phyloP scores from a whole-genome alignment of 2,888 invertebrate genomes.

The Mystacides longicornis region DNA sequence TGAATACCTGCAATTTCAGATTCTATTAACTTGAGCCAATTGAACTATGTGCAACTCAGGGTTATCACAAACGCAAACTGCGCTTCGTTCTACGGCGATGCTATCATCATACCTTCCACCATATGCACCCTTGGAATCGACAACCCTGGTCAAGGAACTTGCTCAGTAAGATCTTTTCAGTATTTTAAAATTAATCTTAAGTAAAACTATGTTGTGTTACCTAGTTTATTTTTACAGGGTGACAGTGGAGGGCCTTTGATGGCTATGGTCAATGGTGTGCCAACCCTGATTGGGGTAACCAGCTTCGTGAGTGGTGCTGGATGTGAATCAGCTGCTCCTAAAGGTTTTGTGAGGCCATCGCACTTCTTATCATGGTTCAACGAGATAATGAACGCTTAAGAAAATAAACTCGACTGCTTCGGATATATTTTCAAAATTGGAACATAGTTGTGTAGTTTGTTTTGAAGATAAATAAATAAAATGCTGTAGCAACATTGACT shows the following conservation, averaged over 20 bases:
- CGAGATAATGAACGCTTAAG: neutral
- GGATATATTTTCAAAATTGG: too few relatives aligned
- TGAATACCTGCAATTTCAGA: too few relatives aligned
- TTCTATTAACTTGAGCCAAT: too few relatives aligned
- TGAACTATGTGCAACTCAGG: neutral
- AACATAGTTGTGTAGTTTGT: too few relatives aligned
- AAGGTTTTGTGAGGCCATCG: neutral
- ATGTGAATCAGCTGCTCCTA: neutral
- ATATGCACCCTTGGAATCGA: neutral
- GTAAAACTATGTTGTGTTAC: neutral
- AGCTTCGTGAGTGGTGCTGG: neutral
- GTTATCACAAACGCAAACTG: neutral
- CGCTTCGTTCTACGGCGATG: neutral
- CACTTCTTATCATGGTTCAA: neutral
- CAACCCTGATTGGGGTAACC: neutral
- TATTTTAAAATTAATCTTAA: neutral
- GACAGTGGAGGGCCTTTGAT: neutral
- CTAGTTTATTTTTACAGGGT: neutral
- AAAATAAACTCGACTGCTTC: too few relatives aligned
- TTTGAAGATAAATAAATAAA: too few relatives aligned
- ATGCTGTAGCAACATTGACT: too few relatives aligned
- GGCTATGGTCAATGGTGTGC: neutral
- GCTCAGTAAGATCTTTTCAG: neutral
- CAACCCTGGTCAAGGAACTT: neutral
- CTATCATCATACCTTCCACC: neutral